Conservation (phyloP, 2,113 vertebrate genomes). For the Pangasianodon gigas region DNA sequence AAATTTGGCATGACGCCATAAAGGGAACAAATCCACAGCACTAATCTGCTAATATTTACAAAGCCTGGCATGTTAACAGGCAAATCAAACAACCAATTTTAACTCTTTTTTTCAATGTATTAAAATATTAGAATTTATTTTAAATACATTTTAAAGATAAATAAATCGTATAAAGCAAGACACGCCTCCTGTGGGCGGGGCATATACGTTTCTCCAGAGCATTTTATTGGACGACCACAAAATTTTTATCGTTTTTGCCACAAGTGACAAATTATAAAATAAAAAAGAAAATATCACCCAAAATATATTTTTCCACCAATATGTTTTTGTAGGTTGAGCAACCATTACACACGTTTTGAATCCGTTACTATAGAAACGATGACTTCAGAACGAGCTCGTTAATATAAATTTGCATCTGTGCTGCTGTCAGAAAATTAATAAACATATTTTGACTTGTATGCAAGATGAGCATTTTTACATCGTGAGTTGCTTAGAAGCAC, state of each 20-base stretch:
- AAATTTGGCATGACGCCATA: too few species aligned
- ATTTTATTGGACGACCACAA: neutral
- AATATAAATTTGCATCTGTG: neutral
- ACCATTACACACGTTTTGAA: neutral
- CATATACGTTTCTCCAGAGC: too few species aligned
- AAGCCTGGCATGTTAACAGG: neutral
- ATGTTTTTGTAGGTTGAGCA: neutral
- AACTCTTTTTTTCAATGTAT: neutral
- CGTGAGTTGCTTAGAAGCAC: neutral
- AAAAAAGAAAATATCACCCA: neutral
- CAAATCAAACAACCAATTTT: neutral
- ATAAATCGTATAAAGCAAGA: neutral
- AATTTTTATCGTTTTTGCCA: neutral
- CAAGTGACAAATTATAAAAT: neutral
- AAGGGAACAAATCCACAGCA: too few species aligned
- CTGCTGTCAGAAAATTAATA: neutral
- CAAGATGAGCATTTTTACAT: neutral
- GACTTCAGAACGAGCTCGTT: neutral
- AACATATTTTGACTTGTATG: neutral
- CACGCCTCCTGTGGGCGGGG: neutral
- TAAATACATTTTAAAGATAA: neutral
- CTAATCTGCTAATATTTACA: too few species aligned
- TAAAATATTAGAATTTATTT: neutral
- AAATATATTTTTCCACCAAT: neutral
- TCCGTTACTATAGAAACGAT: neutral